Base-by-base conservation (phyloP, 2,797 vertebrate species). In the Champsocephalus esox region DNA sequence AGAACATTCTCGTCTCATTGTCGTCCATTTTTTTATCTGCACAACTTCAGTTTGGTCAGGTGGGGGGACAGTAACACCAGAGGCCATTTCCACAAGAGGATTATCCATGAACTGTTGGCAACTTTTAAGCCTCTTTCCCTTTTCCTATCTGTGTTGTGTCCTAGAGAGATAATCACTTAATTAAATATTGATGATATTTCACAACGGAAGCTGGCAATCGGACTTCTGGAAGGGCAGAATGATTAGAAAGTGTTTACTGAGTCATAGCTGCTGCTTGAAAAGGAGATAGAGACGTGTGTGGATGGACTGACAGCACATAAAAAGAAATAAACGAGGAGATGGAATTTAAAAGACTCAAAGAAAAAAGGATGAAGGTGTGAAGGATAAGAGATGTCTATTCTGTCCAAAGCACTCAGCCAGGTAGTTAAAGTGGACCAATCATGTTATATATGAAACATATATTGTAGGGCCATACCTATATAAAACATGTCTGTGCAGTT, bases 171-270 rank as follows among this genome's bases (percentile, higher is more conserved):
- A 93, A 92, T 90, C 83, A 56, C 80, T 87, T 89, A 87, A 93
- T 92, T 92, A 89, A 92, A 92, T 92, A 93, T 92, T 93, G 88
- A 92, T 92, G 83, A 92, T 88, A 90, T 93, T 91, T 92, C 84
- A 81, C 71, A 85, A 55, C 19, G 63, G 74, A 89, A 79, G 73
- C 80, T 66, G 83, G 79, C 79, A 77, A 73, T 84, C 71, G 48
- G 66, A 77, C 72, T 70, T 67, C 63, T 80, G 21, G 80, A 75
- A 78, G 68, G 73, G 70, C 73, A 70, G 64, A 70, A 49, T 56
- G 83, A 84, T 81, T 73, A 79, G 67, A 58, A 50, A 10, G 16
- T 79, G 69, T 80, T 83, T 73, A 80, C 70, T 24, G 61, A 82
- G 64, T 87, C 81, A 83, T 62, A 73, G 73, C 56, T 24, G 28